Conservation (phyloP, 2,113 vertebrate species). For the Melanotaenia duboulayi region DNA sequence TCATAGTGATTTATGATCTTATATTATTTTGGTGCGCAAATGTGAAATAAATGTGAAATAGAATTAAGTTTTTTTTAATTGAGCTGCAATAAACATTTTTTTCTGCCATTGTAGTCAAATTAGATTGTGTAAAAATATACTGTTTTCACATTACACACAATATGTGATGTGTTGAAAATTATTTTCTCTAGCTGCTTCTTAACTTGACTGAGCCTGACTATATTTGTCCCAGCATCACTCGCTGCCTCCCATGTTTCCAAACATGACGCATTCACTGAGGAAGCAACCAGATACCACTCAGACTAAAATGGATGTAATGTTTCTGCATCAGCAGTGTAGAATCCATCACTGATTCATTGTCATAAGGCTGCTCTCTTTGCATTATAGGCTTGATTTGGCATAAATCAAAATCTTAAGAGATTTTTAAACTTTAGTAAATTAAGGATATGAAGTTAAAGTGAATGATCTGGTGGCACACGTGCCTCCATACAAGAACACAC, state of each 20-base stretch:
- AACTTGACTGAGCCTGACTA: background rate
- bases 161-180: background rate
- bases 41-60: background rate
- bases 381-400: no score
- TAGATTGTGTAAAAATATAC: background rate
- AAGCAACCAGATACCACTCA: background rate
- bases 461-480: no score
- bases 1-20: conserved; percentile 11
- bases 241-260: background rate
- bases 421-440: no score
- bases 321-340: background rate
- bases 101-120: background rate
- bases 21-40: background rate
- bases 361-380: no score
- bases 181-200: background rate
- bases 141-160: background rate
- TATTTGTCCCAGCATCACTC: background rate
- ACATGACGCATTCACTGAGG: background rate
- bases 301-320: background rate
- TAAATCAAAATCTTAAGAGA: no score
- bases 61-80: background rate
- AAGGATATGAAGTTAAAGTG: no score
- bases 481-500: no score
- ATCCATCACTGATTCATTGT: background rate
- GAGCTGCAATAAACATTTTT: background rate